These are phyloP conservation scores for Therioaphis trifolii DNA, from an alignment of 2,888 invertebrate species.

Conservation along the genomic window DNA sequence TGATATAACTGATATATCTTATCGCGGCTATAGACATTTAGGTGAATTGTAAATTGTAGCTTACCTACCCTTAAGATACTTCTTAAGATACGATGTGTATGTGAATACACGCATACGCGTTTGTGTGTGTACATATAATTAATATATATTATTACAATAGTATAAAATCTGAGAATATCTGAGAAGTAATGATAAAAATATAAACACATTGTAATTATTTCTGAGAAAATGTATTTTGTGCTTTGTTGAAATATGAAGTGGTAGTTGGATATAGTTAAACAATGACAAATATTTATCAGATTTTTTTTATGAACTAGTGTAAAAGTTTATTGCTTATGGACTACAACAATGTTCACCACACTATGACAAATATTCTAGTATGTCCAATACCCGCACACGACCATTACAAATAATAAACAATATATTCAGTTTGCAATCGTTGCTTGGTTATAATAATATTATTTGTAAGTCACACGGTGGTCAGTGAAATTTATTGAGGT, in stretches of 20 bases:
- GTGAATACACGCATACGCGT: not conserved
- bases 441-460: slow-evolving; percentile 1
- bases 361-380: slow-evolving; percentile 9
- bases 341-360: slow-evolving; percentile 42
- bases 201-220: slow-evolving; percentile 43
- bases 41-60: too few relatives aligned
- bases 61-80: too few relatives aligned
- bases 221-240: slow-evolving; percentile 38
- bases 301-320: slow-evolving; percentile 46
- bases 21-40: too few relatives aligned
- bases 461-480: slow-evolving; percentile 8
- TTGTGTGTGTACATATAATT: not conserved
- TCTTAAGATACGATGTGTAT: not conserved
- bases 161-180: too few relatives aligned
- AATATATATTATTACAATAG: not conserved
- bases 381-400: not conserved
- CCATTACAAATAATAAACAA: slow-evolving; percentile 31
- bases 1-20: too few relatives aligned
- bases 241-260: slow-evolving; percentile 14
- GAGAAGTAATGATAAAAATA: slow-evolving; percentile 47
- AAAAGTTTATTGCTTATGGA: slow-evolving; percentile 39
- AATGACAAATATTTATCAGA: slow-evolving; percentile 56
- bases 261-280: slow-evolving; percentile 36
- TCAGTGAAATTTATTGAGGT: slow-evolving; percentile 33
- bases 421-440: slow-evolving; percentile 24